Evolutionary conservation across 2,113 vertebrate species (phyloP), one percentile per base, ranked within the genome.

Genomic region (Galemys pyrenaicus): DNA sequence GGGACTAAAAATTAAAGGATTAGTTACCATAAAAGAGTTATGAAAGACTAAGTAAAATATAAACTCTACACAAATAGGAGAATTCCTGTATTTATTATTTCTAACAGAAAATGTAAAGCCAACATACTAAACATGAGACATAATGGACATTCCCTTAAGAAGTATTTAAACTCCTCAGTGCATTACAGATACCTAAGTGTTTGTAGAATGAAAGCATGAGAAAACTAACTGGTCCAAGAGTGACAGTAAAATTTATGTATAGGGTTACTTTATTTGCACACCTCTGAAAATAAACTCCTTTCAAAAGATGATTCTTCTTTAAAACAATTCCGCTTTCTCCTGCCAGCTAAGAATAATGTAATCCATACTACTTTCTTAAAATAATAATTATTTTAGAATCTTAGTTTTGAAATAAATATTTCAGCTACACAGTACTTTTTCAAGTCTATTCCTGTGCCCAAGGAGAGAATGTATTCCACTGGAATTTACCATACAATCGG

Each of bases 251-350:
- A 71, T 92, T 83, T 81, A 80, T 73, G 35, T 17, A 87, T n/a
- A 65, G 5, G 12, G 7, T 68, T 80, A 37, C 4, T 51, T 93
- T 85, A 79, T 68, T 78, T 92, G 7, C 30, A 49, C 93, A 89
- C 51, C 39, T 64, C 79, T 92, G 30, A 94, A 94, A 79, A 83
- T 49, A 91, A 46, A 51, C 15, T 86, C 11, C 86, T 83, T 51
- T 93, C 28, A 87, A 94, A 95, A 92, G 54, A 73, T 88, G 70
- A 87, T 70, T 91, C 22, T 62, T 74, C 56, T 89, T 65, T 91
- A 73, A 80, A 95, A 51, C 10, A 92, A 87, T 7, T 82, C 20
- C 56, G 35, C 17, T 79, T 73, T 75, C 24, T 75, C 49, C 26
- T 80, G 58, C 10, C 49, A 78, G 58, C 35, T 82, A 83, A 41